A percentile compares a stretch with the other conserved stretches of the same genome.
phyloP scores from a whole-genome alignment of 2,797 vertebrate genomes.

The Helicolenus hilgendorfi region DNA sequence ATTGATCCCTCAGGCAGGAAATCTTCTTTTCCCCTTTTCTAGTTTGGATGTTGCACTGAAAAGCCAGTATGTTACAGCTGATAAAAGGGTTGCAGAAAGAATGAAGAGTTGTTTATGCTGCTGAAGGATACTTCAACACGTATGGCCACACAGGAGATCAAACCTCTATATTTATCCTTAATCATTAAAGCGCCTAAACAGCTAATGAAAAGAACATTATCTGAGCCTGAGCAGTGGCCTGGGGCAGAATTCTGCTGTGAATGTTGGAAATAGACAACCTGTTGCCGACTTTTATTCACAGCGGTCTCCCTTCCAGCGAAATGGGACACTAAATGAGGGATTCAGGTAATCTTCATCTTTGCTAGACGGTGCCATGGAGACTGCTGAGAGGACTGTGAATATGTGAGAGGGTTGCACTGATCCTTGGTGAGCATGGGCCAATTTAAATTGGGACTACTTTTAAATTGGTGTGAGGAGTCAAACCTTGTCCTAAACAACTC shows the following conservation, averaged over 20 bases:
- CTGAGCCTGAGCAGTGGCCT: not conserved
- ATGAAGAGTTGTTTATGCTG: not conserved
- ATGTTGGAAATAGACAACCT: slow-evolving; percentile 4
- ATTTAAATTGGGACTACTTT: not conserved
- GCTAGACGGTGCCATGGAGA: slow-evolving; percentile 47
- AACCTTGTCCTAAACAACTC: not conserved
- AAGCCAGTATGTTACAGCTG: not conserved
- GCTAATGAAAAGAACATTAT: slow-evolving; percentile 5
- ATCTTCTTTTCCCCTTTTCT: not conserved
- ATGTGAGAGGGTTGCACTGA: too few relatives aligned
- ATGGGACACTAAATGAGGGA: slow-evolving; percentile 34
- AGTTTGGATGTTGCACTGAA: not conserved
- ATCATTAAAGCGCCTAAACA: not conserved
- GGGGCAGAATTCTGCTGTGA: not conserved
- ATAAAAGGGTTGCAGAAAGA: slow-evolving; percentile 1
- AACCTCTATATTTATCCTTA: slow-evolving; percentile 14
- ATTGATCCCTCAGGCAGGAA: slow-evolving; percentile 33
- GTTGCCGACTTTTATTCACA: slow-evolving; percentile 18
- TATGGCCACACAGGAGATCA: not conserved
- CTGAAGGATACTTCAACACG: not conserved
- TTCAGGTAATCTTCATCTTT: slow-evolving; percentile 39
- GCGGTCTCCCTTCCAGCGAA: not conserved
- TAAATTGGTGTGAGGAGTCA: not conserved
- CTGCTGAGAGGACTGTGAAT: slow-evolving; percentile 10
- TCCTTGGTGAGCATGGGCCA: not conserved